phyloP scores from a whole-genome alignment of 2,797 vertebrate genomes.

The Rhinichthys osculus region DNA sequence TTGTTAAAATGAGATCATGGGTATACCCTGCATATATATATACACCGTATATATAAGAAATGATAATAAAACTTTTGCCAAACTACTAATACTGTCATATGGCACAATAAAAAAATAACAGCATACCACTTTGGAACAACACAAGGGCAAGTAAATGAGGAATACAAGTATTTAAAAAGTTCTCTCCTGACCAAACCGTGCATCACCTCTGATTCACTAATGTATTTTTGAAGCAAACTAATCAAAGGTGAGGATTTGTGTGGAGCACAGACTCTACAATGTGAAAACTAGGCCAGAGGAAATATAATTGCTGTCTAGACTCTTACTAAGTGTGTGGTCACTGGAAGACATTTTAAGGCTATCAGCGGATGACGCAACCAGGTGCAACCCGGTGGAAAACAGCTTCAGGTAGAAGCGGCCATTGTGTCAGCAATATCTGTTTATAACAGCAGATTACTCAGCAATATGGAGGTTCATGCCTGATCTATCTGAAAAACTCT shows the following conservation, averaged over 20 bases:
- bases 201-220: slow-evolving; percentile 4
- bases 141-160: neutral
- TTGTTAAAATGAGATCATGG: too few species aligned
- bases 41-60: too few species aligned
- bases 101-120: too few species aligned
- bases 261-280: neutral
- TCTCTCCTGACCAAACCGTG: neutral
- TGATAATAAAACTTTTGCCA: too few species aligned
- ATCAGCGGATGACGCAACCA: slow-evolving; percentile 59
- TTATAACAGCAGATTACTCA: slow-evolving; percentile 57
- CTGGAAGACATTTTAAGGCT: slow-evolving; percentile 57
- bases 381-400: slow-evolving; percentile 53
- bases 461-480: slow-evolving; percentile 39
- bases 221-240: slow-evolving; percentile 18
- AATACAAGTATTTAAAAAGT: neutral
- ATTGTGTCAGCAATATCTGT: slow-evolving; percentile 54
- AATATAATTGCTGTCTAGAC: slow-evolving; percentile 50
- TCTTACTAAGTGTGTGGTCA: slow-evolving; percentile 48
- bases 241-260: slow-evolving; percentile 9
- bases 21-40: too few species aligned
- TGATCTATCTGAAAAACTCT: neutral
- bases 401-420: slow-evolving; percentile 44
- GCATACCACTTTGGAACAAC: neutral
- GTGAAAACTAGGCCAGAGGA: slow-evolving; percentile 37
- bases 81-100: too few species aligned